Evolutionary conservation across 2,797 vertebrate genomes (phyloP), one percentile per base, ranked within the genome.

Genomic region (Sebastes oblongus): DNA sequence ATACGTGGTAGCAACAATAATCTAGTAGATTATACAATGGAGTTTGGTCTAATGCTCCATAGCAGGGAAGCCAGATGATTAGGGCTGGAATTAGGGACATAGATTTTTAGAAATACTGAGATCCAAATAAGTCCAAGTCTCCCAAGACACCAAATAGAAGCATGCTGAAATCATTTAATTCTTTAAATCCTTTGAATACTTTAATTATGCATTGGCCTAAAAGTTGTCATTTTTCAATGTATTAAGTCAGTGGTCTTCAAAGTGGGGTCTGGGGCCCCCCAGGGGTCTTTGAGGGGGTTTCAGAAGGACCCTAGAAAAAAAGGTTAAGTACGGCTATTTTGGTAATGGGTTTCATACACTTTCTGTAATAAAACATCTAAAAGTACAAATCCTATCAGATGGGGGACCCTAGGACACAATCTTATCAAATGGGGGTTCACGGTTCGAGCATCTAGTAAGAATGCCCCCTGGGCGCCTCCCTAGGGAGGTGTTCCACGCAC

Each of bases 321-420:
- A 42, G 13, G 36, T 39, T 39, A 0, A 39, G 16, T 18, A 46
- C 1, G 6, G 14, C 42, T 46, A 18, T 46, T 18, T 46, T 18
- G 42, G 42, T 18, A 3, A 46, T 46, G 42, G 42, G 42, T 46
- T 46, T 18, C 42, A 46, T 46, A 18, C 42, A 46, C 42, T 46
- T 46, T 46, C 42, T 18, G 6, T 46, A 46, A 18, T 46, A 18
- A 46, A 18, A 18, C 16, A 18, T 46, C 16, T 46, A 8, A 46
- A 46, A 18, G 42, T 0, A 46, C 0, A 46, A 0, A 46, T 46
- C 14, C 16, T 46, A 3, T 18, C 14, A 46, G 42, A 46, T 8
- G 42, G 42, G 16, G 16, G 42, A 46, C 42, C 42, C 42, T 46
- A 8, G 16, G 42, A 46, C 6, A 46, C 1, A 46, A 46, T 18